Evolutionary conservation across 2,888 invertebrate species (phyloP).

Genomic region (Helobdella robusta): DNA sequence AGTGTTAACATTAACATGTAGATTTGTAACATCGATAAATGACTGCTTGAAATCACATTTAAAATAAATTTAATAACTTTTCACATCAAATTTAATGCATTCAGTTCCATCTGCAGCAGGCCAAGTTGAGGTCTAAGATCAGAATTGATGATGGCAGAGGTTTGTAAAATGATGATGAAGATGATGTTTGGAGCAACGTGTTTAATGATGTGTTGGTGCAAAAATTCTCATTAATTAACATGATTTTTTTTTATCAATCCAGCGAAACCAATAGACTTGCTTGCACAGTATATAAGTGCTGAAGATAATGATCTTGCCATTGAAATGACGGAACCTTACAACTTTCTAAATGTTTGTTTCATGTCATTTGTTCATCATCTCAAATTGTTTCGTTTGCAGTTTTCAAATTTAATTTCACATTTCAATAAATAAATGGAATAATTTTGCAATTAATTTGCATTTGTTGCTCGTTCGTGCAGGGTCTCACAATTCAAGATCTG

Average conservation of each 20-base stretch:
- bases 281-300: slow-evolving; percentile 82
- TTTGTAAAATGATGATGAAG: slow-evolving; percentile 36
- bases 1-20: neutral
- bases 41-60: too few species aligned
- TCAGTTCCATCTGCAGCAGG: slow-evolving; percentile 90
- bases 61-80: too few species aligned
- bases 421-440: too few species aligned
- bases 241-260: slow-evolving; percentile 33
- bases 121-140: slow-evolving; percentile 80
- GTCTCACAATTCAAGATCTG: slow-evolving; percentile 75
- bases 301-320: slow-evolving; percentile 72
- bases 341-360: slow-evolving; percentile 67
- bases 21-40: too few species aligned
- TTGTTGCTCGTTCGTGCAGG: slow-evolving; percentile 37
- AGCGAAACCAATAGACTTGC: slow-evolving; percentile 93
- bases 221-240: neutral
- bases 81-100: too few species aligned
- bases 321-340: slow-evolving; percentile 96
- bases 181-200: neutral
- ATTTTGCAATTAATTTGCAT: too few species aligned
- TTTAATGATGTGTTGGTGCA: neutral
- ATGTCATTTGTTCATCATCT: slow-evolving; percentile 5
- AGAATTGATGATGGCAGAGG: slow-evolving; percentile 86
- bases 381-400: neutral
- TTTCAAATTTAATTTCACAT: too few species aligned